Percentiles rank a stretch among this genome's conserved stretches.
Evolutionary conservation across 2,113 vertebrate genomes (phyloP).

Genomic region (Larimichthys polyactis): DNA sequence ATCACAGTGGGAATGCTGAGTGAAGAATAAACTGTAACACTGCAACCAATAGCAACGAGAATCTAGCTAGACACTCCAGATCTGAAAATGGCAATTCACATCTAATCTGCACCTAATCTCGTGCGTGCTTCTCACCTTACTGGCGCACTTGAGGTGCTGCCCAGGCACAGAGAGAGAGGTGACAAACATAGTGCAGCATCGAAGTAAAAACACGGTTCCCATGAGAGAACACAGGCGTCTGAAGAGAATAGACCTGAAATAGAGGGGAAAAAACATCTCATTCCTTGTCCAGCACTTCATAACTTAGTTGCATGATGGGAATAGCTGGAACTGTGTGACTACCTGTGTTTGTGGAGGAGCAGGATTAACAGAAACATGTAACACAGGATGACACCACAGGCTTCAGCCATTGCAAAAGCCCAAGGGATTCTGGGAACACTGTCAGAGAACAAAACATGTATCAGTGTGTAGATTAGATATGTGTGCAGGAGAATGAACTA

Average conservation of each 20-base stretch:
- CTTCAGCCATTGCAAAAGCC: constrained; percentile 99
- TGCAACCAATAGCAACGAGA: neutral
- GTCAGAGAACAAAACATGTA: constrained; percentile 55
- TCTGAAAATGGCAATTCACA: neutral
- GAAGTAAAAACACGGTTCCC: constrained; percentile 95
- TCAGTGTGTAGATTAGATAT: constrained; percentile 57
- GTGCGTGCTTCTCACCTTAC: constrained; percentile 87
- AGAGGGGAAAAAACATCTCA: constrained; percentile 36
- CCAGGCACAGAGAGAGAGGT: constrained; percentile 98
- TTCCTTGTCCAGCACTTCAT: neutral
- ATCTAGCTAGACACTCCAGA: neutral
- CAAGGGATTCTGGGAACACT: constrained; percentile 98
- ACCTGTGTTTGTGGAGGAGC: constrained; percentile 98
- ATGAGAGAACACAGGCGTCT: constrained; percentile 94
- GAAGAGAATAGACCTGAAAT: constrained; percentile 92
- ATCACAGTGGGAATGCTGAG: constrained; percentile 7
- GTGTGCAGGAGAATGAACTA: constrained; percentile 17
- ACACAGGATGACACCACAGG: constrained; percentile 94
- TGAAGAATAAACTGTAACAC: constrained; percentile 6
- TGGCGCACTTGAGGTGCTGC: constrained; percentile 95
- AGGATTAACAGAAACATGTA: constrained; percentile 94
- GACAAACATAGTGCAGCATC: constrained; percentile 98
- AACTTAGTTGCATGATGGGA: neutral
- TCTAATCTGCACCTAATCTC: constrained; percentile 19
- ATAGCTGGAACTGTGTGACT: constrained; percentile 22